phyloP scores from a whole-genome alignment of 1,140 invertebrate species.

The Monomorium pharaonis region DNA sequence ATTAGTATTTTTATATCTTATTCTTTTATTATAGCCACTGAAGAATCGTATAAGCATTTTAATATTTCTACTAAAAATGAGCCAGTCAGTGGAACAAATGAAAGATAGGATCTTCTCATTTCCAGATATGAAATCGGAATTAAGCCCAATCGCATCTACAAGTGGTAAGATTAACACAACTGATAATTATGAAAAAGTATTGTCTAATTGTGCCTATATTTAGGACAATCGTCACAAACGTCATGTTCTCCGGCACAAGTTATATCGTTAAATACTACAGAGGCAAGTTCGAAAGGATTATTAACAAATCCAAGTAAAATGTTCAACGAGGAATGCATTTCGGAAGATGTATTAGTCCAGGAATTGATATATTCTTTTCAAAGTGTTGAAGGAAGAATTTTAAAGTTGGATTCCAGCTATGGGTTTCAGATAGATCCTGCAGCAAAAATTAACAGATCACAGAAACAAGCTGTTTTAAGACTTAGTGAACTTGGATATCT shows the following conservation, averaged over 20 bases:
- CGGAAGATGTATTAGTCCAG: constrained; percentile 87
- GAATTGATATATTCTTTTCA: constrained; percentile 94
- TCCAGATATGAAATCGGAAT: constrained; percentile 78
- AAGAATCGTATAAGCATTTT: constrained; percentile 79
- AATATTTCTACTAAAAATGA: constrained; percentile 78
- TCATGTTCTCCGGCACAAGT: constrained; percentile 75
- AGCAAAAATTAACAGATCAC: constrained; percentile 81
- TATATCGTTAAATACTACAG: constrained; percentile 71
- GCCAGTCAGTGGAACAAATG: constrained; percentile 72
- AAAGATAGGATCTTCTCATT: constrained; percentile 77
- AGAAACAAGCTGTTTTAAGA: constrained; percentile 87
- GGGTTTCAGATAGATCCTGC: constrained; percentile 90
- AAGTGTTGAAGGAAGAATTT: constrained; percentile 91
- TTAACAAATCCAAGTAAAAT: constrained; percentile 70
- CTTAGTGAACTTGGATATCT: constrained; percentile 95
- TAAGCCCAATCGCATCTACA: constrained; percentile 78
- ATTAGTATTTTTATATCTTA: constrained; percentile 14
- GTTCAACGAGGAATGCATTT: constrained; percentile 80
- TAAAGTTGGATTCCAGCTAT: constrained; percentile 89
- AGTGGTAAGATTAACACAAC: constrained; percentile 73
- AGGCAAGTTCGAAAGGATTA: constrained; percentile 66
- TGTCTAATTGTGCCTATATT: constrained; percentile 47
- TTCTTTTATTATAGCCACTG: constrained; percentile 71
- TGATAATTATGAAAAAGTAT: neutral
- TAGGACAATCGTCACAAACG: constrained; percentile 77